A percentile compares a stretch with the other conserved stretches of the same genome.
Conservation (phyloP, 2,888 invertebrate species). For the Luperina testacea region DNA sequence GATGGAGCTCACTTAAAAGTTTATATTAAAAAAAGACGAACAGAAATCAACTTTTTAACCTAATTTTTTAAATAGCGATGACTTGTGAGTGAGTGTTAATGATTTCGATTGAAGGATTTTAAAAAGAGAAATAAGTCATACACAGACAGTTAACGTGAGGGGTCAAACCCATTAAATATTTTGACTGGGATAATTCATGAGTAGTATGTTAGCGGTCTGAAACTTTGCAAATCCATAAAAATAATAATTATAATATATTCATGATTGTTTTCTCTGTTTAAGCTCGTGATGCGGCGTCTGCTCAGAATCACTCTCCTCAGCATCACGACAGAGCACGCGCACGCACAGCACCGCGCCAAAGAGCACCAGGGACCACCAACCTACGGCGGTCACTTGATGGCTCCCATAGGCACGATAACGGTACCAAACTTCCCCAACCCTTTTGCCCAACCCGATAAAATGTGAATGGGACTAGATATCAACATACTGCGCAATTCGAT, state of each 20-base stretch:
- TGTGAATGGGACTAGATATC: too few species aligned
- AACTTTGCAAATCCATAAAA: not conserved
- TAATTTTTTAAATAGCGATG: not conserved
- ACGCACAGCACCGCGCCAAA: not conserved
- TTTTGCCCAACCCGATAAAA: too few species aligned
- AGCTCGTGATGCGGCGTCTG: too few species aligned
- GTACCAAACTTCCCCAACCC: not conserved
- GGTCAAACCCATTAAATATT: not conserved
- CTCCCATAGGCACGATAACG: not conserved
- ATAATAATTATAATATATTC: not conserved
- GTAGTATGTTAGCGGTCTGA: not conserved
- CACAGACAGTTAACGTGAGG: not conserved
- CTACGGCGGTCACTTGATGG: not conserved
- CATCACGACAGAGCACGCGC: not conserved
- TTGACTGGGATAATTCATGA: not conserved
- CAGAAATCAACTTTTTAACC: not conserved
- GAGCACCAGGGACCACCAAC: not conserved
- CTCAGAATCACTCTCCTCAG: not conserved
- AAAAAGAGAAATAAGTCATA: not conserved
- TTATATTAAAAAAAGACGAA: not conserved
- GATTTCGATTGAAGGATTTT: not conserved
- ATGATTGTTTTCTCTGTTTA: not conserved
- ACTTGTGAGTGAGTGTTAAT: too few species aligned
- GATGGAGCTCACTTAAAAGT: not conserved
- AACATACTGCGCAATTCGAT: too few species aligned